These are phyloP conservation scores for Cnemophilus loriae DNA, from an alignment of 2,113 vertebrate genomes.

Conservation along the genomic window DNA sequence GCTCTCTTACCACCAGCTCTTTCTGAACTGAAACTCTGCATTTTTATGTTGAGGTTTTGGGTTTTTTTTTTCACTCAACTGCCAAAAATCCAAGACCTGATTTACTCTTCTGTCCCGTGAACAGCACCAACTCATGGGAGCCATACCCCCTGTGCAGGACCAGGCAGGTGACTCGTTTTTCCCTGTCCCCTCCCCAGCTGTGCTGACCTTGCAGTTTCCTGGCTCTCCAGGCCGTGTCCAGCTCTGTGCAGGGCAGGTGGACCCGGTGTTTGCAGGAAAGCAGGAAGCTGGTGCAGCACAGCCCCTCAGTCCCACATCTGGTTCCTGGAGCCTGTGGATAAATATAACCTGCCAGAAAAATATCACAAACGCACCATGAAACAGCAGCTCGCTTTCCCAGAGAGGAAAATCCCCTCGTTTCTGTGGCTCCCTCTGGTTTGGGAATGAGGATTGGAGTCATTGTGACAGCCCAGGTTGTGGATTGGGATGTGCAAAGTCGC, in stretches of 20 bases:
- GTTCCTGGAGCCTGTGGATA: background rate
- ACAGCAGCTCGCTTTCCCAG: background rate
- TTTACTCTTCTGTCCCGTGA: background rate
- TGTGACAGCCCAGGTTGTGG: background rate
- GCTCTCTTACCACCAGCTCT: background rate
- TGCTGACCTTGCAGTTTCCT: background rate
- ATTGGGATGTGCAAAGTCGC: background rate
- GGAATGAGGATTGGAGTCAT: background rate
- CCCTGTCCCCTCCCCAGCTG: background rate
- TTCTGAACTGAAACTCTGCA: background rate
- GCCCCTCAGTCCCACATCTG: background rate
- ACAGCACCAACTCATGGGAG: background rate
- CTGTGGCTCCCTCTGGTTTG: background rate
- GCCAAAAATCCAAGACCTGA: background rate
- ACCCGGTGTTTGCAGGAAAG: background rate
- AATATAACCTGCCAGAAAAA: background rate
- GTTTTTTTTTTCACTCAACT: background rate
- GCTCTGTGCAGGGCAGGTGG: background rate
- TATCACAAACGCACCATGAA: background rate
- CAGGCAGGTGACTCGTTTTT: accelerated
- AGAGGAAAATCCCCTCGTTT: background rate
- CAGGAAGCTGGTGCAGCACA: background rate
- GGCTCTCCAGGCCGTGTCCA: background rate
- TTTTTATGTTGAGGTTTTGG: background rate
- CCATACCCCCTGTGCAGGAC: background rate